phyloP scores from a whole-genome alignment of 1,140 invertebrate species.

The Pseudomyrmex concolor region DNA sequence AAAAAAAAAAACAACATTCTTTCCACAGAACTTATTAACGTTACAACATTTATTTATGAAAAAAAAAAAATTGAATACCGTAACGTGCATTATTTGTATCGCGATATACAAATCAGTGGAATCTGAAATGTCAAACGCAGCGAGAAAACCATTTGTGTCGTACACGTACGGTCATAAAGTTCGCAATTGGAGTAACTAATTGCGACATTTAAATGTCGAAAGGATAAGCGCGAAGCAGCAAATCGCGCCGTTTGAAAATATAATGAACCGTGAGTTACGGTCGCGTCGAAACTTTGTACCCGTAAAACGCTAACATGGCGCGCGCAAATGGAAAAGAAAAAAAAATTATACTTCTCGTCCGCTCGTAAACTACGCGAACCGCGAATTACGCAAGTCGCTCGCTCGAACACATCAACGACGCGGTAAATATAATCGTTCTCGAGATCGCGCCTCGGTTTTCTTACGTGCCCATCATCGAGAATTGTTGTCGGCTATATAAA shows the following conservation, averaged over 20 bases:
- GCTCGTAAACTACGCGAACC: conserved; percentile 2
- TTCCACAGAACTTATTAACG: too few relatives aligned
- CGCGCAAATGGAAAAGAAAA: conserved; percentile 6
- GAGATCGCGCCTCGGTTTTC: background rate
- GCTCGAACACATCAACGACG: background rate
- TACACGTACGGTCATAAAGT: conserved; percentile 21
- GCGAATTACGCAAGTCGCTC: conserved; percentile 33
- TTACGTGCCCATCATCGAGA: background rate
- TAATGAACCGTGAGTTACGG: conserved; percentile 41
- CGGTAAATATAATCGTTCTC: conserved; percentile 13
- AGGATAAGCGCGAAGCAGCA: conserved; percentile 41
- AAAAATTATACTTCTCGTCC: too few relatives aligned
- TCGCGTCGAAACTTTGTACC: conserved; percentile 30
- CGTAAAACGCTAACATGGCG: background rate
- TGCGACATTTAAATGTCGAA: conserved; percentile 55
- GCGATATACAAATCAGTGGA: conserved; percentile 7
- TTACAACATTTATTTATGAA: background rate
- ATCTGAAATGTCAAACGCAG: conserved; percentile 41
- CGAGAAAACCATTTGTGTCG: conserved; percentile 19
- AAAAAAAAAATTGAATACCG: background rate
- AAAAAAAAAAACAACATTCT: too few relatives aligned
- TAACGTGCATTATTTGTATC: background rate
- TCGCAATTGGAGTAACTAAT: conserved; percentile 50
- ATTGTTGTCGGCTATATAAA: conserved; percentile 13
- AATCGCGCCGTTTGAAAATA: conserved; percentile 28